Conservation (phyloP, 2,113 vertebrate species). For the Lepus timidus region DNA sequence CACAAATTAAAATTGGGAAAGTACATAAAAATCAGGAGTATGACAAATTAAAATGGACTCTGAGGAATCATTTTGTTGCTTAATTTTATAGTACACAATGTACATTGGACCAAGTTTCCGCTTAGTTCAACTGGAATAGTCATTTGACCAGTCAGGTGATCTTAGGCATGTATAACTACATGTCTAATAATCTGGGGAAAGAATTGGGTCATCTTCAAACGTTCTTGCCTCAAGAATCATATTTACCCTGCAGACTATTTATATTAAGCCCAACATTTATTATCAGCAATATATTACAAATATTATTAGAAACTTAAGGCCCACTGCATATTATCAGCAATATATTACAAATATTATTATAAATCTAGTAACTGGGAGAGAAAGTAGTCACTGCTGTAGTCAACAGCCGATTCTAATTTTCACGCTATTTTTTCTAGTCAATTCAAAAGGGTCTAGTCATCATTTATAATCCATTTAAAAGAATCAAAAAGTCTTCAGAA, state of each 20-base stretch:
- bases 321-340: too few species aligned
- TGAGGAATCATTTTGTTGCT: background rate
- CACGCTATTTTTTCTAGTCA: conserved; percentile 9
- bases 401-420: background rate
- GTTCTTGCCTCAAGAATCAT: background rate
- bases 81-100: background rate
- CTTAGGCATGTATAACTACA: background rate
- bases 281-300: background rate
- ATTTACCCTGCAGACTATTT: background rate
- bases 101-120: background rate
- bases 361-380: background rate
- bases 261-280: background rate
- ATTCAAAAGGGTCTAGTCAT: conserved; percentile 19
- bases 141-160: background rate
- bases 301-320: background rate
- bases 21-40: background rate
- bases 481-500: conserved; percentile 66
- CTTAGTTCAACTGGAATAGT: background rate
- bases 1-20: background rate
- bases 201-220: background rate
- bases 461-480: conserved; percentile 52
- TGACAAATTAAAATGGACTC: background rate
- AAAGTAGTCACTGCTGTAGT: background rate
- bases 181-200: background rate
- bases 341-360: too few species aligned